These are phyloP conservation scores for Danaus melanippus DNA, from an alignment of 1,140 invertebrate species.

Conservation along the genomic window DNA sequence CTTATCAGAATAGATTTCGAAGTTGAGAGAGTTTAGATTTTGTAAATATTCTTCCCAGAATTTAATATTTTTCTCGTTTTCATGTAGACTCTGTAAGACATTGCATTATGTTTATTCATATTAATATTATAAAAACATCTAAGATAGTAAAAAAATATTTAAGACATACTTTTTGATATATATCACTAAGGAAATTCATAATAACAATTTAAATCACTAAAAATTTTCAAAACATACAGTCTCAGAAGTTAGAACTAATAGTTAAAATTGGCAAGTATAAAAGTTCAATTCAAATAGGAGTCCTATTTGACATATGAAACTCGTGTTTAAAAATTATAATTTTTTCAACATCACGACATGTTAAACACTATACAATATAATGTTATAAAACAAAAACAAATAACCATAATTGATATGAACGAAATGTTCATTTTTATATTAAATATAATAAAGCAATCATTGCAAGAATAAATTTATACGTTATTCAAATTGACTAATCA, in stretches of 20 bases:
- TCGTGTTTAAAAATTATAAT: neutral
- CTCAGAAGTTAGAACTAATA: too few species aligned
- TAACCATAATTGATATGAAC: neutral
- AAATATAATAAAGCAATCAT: neutral
- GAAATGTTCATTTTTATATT: neutral
- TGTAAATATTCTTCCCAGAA: slow-evolving; percentile 59
- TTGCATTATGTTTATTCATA: too few species aligned
- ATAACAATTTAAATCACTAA: neutral
- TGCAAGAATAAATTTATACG: neutral
- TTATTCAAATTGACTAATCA: slow-evolving; percentile 1
- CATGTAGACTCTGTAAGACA: slow-evolving; percentile 41
- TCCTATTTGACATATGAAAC: too few species aligned
- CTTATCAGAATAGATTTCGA: slow-evolving; percentile 46
- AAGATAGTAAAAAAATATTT: neutral
- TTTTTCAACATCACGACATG: neutral
- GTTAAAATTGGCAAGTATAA: too few species aligned
- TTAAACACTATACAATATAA: slow-evolving; percentile 5
- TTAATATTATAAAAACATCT: too few species aligned
- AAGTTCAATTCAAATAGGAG: too few species aligned
- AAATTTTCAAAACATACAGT: too few species aligned
- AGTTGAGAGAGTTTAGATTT: slow-evolving; percentile 42
- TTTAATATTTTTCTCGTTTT: slow-evolving; percentile 48
- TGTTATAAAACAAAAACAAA: slow-evolving; percentile 1
- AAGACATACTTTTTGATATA: slow-evolving; percentile 26
- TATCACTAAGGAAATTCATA: slow-evolving; percentile 26